Percentiles rank a stretch among this genome's conserved stretches.
Conservation (phyloP, 2,888 invertebrate genomes). For the Mimas tiliae region DNA sequence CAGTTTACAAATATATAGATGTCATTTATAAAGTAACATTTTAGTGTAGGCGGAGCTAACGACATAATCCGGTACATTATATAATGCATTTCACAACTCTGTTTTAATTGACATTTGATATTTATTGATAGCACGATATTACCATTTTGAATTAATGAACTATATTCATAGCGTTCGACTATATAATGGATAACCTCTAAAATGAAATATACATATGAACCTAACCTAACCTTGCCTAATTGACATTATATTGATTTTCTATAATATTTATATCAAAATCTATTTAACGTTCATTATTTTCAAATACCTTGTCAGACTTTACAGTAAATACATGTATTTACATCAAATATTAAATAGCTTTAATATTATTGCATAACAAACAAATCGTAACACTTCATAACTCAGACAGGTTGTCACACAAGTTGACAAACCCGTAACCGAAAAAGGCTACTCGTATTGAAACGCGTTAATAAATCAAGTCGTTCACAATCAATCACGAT, state of each 20-base stretch:
- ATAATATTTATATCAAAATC: too few species aligned
- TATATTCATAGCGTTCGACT: not conserved
- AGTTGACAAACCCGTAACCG: slow-evolving; percentile 4
- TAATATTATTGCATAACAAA: not conserved
- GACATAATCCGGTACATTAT: not conserved
- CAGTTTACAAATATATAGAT: too few species aligned
- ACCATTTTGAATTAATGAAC: slow-evolving; percentile 3
- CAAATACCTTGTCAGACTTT: too few species aligned
- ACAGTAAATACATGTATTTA: too few species aligned
- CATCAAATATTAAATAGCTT: not conserved
- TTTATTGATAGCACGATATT: slow-evolving; percentile 9
- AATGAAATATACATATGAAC: not conserved
- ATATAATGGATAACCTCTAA: not conserved
- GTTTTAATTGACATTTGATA: not conserved
- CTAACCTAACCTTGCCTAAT: not conserved
- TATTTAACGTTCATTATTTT: too few species aligned
- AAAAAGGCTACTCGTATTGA: slow-evolving; percentile 20
- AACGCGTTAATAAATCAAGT: slow-evolving; percentile 1
- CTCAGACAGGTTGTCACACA: not conserved
- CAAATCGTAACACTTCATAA: not conserved
- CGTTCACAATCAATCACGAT: slow-evolving; percentile 22
- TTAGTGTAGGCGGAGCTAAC: too few species aligned
- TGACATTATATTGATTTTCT: not conserved
- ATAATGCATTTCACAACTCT: not conserved
- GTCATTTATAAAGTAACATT: too few species aligned